A percentile compares a stretch with the other conserved stretches of the same genome.
Evolutionary conservation across 2,888 invertebrate genomes (phyloP).

Genomic region (Yponomeuta sedellus): DNA sequence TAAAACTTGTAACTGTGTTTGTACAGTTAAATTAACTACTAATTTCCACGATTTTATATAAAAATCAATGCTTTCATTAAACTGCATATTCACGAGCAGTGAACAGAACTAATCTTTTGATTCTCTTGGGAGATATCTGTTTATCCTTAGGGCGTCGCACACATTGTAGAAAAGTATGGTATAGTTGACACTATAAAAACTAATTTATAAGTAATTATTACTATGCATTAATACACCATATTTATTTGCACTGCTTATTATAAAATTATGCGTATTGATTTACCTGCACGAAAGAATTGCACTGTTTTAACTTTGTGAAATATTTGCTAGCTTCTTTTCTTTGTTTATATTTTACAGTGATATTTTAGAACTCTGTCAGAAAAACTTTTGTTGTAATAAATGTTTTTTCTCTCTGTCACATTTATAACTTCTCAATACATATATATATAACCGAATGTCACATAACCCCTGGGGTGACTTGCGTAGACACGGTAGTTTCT

Average conservation of each 20-base stretch:
- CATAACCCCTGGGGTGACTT: too few relatives aligned
- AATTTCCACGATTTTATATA: conserved; percentile 17
- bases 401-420: too few relatives aligned
- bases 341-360: neutral
- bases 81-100: neutral
- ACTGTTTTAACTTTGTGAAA: conserved; percentile 43
- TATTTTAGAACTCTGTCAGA: neutral
- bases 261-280: conserved; percentile 45
- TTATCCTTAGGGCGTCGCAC: neutral
- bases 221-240: conserved; percentile 24
- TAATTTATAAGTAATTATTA: conserved; percentile 13
- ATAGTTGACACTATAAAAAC: neutral
- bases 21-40: neutral
- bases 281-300: conserved; percentile 55
- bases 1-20: conserved; percentile 12
- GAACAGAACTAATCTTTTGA: conserved; percentile 8
- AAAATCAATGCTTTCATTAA: conserved; percentile 14
- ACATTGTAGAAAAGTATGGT: neutral
- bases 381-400: too few relatives aligned
- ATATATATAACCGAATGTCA: too few relatives aligned
- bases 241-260: conserved; percentile 69
- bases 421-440: too few relatives aligned
- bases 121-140: neutral
- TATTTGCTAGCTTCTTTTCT: conserved; percentile 57
- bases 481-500: too few relatives aligned